Conservation (phyloP, 2,797 vertebrate genomes). For the Odontamblyopus lacepedii region DNA sequence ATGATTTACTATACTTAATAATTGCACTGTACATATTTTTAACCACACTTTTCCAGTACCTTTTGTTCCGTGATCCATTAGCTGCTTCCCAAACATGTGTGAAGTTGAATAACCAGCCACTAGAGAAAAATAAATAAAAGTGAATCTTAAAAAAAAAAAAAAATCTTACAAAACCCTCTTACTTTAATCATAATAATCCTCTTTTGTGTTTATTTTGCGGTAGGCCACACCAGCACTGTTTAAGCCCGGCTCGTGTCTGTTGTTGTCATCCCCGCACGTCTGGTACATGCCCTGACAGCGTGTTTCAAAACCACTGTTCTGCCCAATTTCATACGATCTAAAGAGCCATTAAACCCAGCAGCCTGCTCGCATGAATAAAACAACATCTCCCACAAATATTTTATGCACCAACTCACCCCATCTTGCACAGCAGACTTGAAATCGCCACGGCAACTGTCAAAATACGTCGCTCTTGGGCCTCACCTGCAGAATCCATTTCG, state of each 20-base stretch:
- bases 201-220: neutral
- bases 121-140: neutral
- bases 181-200: too few relatives aligned
- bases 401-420: conserved; percentile 15
- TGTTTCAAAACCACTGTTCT: conserved; percentile 10
- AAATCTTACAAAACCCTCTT: too few relatives aligned
- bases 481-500: conserved; percentile 9
- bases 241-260: neutral
- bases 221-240: neutral
- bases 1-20: neutral
- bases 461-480: neutral
- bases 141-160: neutral
- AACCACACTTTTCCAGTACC: too few relatives aligned
- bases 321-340: conserved; percentile 14
- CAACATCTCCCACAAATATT: conserved; percentile 11
- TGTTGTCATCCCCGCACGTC: conserved; percentile 5
- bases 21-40: too few relatives aligned
- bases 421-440: conserved; percentile 5
- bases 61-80: neutral
- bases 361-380: conserved; percentile 11
- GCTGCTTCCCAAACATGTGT: neutral
- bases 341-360: conserved; percentile 12
- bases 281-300: conserved; percentile 6
- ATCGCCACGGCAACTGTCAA: conserved; percentile 13
- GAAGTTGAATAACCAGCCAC: neutral